phyloP scores from a whole-genome alignment of 2,888 invertebrate species.

The Muschampia plurimacula region DNA sequence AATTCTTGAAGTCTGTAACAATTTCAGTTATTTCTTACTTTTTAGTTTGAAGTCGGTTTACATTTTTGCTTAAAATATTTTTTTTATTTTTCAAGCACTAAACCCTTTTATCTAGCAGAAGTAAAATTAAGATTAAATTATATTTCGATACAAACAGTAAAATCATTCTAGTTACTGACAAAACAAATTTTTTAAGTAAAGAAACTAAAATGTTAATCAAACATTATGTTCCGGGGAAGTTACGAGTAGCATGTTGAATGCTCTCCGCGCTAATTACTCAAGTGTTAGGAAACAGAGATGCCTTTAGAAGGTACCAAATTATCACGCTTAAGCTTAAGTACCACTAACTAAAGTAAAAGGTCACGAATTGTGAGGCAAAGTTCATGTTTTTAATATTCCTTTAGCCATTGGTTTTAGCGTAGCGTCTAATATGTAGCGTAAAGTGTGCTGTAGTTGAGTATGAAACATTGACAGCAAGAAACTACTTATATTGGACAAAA shows the following conservation, averaged over 20 bases:
- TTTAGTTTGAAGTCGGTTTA: no score
- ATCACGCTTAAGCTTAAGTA: constrained; percentile 12
- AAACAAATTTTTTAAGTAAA: background rate
- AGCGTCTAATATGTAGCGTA: no score
- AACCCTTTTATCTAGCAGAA: no score
- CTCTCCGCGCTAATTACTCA: constrained; percentile 19
- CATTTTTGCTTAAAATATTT: no score
- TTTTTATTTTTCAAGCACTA: no score
- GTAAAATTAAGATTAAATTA: no score
- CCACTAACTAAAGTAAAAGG: constrained; percentile 7
- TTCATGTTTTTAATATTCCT: background rate
- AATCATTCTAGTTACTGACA: background rate
- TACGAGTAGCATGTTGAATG: constrained; percentile 7
- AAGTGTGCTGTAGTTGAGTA: no score
- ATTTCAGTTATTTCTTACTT: no score
- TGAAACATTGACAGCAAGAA: background rate
- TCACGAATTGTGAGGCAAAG: background rate
- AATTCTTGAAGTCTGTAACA: no score
- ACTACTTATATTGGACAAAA: no score
- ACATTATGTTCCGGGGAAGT: constrained; percentile 13
- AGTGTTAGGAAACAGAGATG: constrained; percentile 15
- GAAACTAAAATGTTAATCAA: constrained; percentile 10
- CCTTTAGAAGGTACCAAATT: constrained; percentile 12
- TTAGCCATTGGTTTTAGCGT: background rate
- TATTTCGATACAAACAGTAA: background rate